Conservation (phyloP, 1,140 invertebrate genomes). For the Bombus superbus region DNA sequence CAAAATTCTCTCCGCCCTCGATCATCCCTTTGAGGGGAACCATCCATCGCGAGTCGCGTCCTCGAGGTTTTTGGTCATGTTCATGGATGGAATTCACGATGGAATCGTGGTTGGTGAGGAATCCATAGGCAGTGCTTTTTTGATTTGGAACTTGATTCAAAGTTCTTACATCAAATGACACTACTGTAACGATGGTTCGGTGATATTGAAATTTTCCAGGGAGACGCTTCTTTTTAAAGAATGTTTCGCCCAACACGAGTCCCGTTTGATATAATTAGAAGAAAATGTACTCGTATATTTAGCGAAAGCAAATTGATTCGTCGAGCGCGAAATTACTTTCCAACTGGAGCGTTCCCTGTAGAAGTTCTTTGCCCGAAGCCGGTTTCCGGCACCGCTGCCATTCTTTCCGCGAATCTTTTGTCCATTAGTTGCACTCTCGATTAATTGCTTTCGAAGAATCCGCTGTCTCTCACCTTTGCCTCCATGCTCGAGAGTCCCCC, state of each 20-base stretch:
- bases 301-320: background rate
- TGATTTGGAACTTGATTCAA: background rate
- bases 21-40: background rate
- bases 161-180: background rate
- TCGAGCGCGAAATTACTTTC: conserved; percentile 5
- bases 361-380: background rate
- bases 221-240: background rate
- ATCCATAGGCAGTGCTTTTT: background rate
- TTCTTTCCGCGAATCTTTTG: conserved; percentile 23
- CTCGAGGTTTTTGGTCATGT: background rate
- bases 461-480: conserved; percentile 30
- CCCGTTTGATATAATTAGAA: background rate
- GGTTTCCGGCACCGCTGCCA: background rate
- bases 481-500: background rate
- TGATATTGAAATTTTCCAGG: background rate
- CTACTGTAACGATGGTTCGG: background rate
- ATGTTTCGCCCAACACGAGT: background rate
- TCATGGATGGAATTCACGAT: background rate
- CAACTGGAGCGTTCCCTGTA: background rate
- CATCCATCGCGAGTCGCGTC: conserved; percentile 12
- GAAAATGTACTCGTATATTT: background rate
- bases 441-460: conserved; percentile 38
- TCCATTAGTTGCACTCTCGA: conserved; percentile 32
- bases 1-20: conserved; percentile 15
- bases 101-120: background rate